Evolutionary conservation across 2,797 vertebrate genomes (phyloP).

Genomic region (Manis javanica): DNA sequence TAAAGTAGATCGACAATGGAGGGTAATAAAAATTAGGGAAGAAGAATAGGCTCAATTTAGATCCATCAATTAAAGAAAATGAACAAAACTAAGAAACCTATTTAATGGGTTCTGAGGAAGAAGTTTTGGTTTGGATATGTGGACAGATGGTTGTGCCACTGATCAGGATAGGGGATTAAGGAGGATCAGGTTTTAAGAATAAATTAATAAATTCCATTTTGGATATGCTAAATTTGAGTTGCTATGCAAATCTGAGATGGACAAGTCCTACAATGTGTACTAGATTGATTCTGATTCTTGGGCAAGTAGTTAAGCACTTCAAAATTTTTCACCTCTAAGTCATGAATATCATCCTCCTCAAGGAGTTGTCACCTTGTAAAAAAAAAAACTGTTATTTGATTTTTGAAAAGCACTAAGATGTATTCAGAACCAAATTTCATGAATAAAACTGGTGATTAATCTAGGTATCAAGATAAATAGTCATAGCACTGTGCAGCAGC

Average conservation of each 20-base stretch:
- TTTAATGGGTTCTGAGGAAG: constrained; percentile 12
- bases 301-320: background rate
- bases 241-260: background rate
- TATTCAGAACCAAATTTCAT: constrained; percentile 17
- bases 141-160: background rate
- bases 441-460: background rate
- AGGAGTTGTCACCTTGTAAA: background rate
- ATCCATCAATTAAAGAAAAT: background rate
- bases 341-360: background rate
- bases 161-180: background rate
- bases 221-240: constrained; percentile 6
- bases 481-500: background rate
- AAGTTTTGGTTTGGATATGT: background rate
- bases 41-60: background rate
- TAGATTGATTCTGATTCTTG: background rate
- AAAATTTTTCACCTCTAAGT: background rate
- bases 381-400: background rate
- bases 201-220: constrained; percentile 34
- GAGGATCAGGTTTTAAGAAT: constrained; percentile 38
- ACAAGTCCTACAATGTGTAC: background rate
- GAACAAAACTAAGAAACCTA: constrained; percentile 22
- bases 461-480: background rate
- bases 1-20: background rate
- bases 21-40: background rate
- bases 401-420: background rate